Evolutionary conservation across 1,140 invertebrate species (phyloP), one percentile per base, ranked within the genome.

Genomic region (Mamestra configurata): DNA sequence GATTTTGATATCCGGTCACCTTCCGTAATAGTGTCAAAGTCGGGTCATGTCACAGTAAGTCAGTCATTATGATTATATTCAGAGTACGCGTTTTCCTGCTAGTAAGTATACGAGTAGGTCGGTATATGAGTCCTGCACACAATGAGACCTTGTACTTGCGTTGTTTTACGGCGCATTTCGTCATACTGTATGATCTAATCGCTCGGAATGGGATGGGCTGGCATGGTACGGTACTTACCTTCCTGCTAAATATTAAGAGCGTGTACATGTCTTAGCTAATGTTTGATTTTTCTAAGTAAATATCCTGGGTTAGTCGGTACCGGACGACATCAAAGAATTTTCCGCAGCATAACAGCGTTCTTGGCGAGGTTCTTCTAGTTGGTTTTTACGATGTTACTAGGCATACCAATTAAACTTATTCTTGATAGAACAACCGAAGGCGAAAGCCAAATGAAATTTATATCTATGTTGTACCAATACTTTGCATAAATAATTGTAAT

Each of bases 1-100:
- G 24, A n/a, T 61, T 61, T 35, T 13, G 13, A 37, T 37, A 35
- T 61, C 59, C n/a, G 7, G 57, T 79, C 37, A 68, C 57, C 46
- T 73, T 55, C 71, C 13, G 13, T 4, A 75, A 57, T 53, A 35
- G n/a, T 66, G 59, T 73, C 79, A 79, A 79, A 68, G 59, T 73
- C 79, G 37, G 37, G 24, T 53, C 18, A 43, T 18, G 8, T 35
- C 7, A 10, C 18, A 24, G 35, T 68, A 53, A 79, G 59, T 53
- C 53, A 79, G 79, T 76, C n/a, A 64, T 55, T 66, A 24, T 70
- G 31, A 66, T 73, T 53, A 49, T 83, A 79, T 78, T 27, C 61
- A 18, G 59, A 15, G 18, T 46, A 77, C 75, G 49, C 57, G 46
- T 80, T 82, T 82, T 80, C 79, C 81, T 78, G 73, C 31, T 40